Base-by-base conservation (phyloP, 2,888 invertebrate genomes). In the Agriotes lineatus region DNA sequence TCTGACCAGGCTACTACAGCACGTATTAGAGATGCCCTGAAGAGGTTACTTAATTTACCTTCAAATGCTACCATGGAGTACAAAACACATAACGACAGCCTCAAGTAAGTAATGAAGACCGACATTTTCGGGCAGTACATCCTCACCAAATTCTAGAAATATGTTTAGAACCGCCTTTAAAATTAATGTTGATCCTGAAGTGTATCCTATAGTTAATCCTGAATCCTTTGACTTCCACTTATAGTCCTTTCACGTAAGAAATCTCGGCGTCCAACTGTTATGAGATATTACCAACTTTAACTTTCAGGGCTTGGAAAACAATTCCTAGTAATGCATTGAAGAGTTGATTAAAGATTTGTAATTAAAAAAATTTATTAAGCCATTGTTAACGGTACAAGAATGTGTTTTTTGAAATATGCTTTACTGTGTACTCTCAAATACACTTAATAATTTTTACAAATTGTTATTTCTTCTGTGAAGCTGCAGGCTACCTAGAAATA, bases 21-120 rank as follows among this genome's bases (percentile, higher is more conserved):
- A 74, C 90, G 97, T 80, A 98, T 99, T 79, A 90, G 97, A 75
- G 99, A 99, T 86, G 96, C 97, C 48, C 87, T 99, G 79, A 93
- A 96, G 79, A 90, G 98, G 83, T 93, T 99, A 81, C 89, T 99
- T 82, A 96, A 98, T 87, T 91, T 99, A 84, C 98, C 98, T 73
- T 88, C 93, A 61, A 92, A 93, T 85, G 94, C 95, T 80, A 91
- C 95, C 80, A 92, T 99, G 89, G 99, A 99, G 87, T 99, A 99
- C 88, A 95, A 95, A 86, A 90, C 89, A 82, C 92, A 92, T 83
- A 91, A 88, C 85, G 91, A 91, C 83, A 93, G 94, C 85, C 88
- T 95, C 79, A 94, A 93, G 91, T 92, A 87, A 82, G 64, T 35
- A 19, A 30, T 6, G 9, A 10, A 56, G 12, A 42, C 1, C 9